Base-by-base conservation (phyloP, 2,888 invertebrate species). In the Ichneumon xanthorius region DNA sequence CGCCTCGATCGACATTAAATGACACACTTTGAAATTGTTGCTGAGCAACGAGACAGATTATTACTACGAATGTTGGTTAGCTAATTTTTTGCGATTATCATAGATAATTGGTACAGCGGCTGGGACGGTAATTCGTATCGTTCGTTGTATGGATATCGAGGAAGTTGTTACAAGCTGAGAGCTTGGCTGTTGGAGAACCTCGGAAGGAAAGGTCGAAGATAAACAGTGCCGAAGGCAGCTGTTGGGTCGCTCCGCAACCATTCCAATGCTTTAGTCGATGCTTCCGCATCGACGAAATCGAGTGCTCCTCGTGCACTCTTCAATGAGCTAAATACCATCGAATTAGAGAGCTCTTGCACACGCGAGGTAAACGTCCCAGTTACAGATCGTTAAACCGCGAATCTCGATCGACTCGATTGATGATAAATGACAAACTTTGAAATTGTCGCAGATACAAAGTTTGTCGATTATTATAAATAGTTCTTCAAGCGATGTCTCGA, bases 321-420 rank as follows among this genome's bases (percentile, higher is more conserved):
- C 19, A 26, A 61, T 61, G 14, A 61, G 58, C 58, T 14, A 61
- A 61, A 61, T 61, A 61, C 58, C 58, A 61, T 61, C 58, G 58
- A 22, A 61, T 26, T 14, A 14, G 26, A 26, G 26, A 61, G 58
- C 58, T 61, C 26, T 61, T 16, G 58, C 19, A 61, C 11, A 14
- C 26, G 7, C 11, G 26, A 61, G 58, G 58, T 26, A 14, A 26
- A 61, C 22, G 58, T 26, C 11, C 14, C 11, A 30, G 22, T 30
- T 26, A 61, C 26, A 22, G 58, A 26, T 61, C 26, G 22, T 61
- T 22, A 14, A 26, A 61, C 58, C 4, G 26, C 4, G 22, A 61
- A 61, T 61, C 30, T 26, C 58, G 58, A 30, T 26, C 9, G 26
- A 0, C 4, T 16, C 1, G 19, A 53, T 45, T 4, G 19, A n/a